Evolutionary conservation across 2,113 vertebrate genomes (phyloP).

Genomic region (Phalacrocorax aristotelis): DNA sequence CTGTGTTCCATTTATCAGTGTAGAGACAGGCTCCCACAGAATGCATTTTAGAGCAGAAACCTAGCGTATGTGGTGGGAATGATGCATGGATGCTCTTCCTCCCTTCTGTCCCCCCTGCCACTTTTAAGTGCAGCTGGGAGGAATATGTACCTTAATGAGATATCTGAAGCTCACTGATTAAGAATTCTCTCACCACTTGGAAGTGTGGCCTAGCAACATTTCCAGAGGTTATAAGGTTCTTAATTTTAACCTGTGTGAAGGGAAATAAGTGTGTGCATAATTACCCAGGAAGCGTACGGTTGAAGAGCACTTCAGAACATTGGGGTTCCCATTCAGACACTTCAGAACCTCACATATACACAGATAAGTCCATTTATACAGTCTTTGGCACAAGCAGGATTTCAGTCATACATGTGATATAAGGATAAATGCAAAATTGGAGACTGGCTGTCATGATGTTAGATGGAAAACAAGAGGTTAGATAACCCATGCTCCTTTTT

Average conservation of each 20-base stretch:
- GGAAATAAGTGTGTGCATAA: background rate
- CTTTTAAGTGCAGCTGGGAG: background rate
- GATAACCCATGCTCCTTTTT: background rate
- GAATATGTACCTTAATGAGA: background rate
- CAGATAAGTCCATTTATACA: background rate
- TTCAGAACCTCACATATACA: background rate
- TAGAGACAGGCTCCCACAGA: background rate
- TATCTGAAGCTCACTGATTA: background rate
- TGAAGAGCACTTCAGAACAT: background rate
- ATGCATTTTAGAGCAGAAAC: background rate
- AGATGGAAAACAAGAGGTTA: background rate
- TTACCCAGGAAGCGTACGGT: background rate
- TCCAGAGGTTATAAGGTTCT: background rate
- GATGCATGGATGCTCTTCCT: accelerated
- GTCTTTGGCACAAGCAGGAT: background rate
- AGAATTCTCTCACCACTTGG: background rate
- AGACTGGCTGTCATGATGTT: background rate
- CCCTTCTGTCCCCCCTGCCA: too few species aligned
- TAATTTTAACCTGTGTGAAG: background rate
- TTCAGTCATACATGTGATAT: background rate
- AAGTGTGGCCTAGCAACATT: background rate
- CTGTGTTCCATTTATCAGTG: background rate
- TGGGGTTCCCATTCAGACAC: background rate
- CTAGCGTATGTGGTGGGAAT: background rate
- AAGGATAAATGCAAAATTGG: background rate